These are phyloP conservation scores for Bugulina stolonifera DNA, from an alignment of 2,888 invertebrate genomes.

Conservation along the genomic window DNA sequence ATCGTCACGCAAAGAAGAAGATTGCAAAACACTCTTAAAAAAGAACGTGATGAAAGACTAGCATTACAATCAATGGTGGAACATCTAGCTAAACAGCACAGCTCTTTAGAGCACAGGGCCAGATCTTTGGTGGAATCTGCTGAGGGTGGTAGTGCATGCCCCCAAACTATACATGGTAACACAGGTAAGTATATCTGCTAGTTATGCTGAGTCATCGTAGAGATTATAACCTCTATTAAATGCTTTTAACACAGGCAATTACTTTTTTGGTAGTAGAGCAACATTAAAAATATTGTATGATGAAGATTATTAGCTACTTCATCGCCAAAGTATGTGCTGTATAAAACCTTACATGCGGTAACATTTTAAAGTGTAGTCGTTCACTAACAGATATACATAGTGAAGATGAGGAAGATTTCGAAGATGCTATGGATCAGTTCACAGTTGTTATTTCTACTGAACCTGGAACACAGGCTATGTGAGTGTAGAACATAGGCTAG, in stretches of 20 bases:
- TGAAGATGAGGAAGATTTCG: constrained; percentile 46
- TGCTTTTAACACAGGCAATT: no score
- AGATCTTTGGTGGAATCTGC: constrained; percentile 29
- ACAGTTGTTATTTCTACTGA: constrained; percentile 40
- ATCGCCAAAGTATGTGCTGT: no score
- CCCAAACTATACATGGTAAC: no score
- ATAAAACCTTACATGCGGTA: no score
- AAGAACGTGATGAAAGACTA: constrained; percentile 88
- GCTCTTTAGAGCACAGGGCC: constrained; percentile 74
- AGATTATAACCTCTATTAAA: no score
- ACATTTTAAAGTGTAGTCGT: no score
- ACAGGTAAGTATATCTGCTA: no score
- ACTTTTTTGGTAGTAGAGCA: no score
- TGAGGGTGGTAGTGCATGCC: background rate
- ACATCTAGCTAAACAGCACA: constrained; percentile 92
- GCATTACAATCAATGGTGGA: constrained; percentile 81
- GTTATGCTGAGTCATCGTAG: no score
- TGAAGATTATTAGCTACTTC: no score
- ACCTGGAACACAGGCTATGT: background rate
- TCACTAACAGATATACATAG: background rate
- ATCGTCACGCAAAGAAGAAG: constrained; percentile 84
- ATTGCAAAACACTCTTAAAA: constrained; percentile 84
- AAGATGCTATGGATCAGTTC: constrained; percentile 46
- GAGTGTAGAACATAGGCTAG: no score
- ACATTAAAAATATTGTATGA: no score